Evolutionary conservation across 2,888 invertebrate species (phyloP).

Genomic region (Amblyjoppa proteus): DNA sequence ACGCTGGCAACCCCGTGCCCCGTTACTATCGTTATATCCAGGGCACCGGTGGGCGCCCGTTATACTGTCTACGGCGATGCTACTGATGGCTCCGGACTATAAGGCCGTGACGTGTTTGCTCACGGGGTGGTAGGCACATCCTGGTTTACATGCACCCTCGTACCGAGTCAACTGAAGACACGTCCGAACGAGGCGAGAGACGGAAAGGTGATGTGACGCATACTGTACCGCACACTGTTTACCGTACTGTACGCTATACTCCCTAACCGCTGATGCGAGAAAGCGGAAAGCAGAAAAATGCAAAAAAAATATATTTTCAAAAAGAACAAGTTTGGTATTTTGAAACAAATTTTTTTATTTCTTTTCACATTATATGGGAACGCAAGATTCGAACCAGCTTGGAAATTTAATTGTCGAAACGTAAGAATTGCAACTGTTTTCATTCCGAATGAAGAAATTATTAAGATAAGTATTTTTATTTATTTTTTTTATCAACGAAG

Average conservation of each 20-base stretch:
- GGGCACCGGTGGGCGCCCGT: conserved; percentile 14
- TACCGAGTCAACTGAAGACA: conserved; percentile 27
- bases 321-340: background rate
- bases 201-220: conserved; percentile 18
- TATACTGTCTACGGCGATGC: conserved; percentile 15
- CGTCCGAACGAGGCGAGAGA: conserved; percentile 1
- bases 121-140: conserved; percentile 48
- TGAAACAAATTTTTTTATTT: background rate
- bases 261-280: background rate
- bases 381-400: too few species aligned
- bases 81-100: conserved; percentile 36
- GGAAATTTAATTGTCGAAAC: too few species aligned
- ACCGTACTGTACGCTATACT: background rate
- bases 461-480: too few species aligned
- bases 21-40: conserved; percentile 23
- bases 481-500: too few species aligned
- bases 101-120: conserved; percentile 56
- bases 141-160: conserved; percentile 31
- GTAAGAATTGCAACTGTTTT: too few species aligned
- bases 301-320: background rate
- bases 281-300: background rate
- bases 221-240: background rate
- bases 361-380: background rate
- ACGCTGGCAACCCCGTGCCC: conserved; percentile 5
- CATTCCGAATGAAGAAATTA: too few species aligned